Conservation (phyloP, 2,888 invertebrate species). For the Chrysomela aeneicollis region DNA sequence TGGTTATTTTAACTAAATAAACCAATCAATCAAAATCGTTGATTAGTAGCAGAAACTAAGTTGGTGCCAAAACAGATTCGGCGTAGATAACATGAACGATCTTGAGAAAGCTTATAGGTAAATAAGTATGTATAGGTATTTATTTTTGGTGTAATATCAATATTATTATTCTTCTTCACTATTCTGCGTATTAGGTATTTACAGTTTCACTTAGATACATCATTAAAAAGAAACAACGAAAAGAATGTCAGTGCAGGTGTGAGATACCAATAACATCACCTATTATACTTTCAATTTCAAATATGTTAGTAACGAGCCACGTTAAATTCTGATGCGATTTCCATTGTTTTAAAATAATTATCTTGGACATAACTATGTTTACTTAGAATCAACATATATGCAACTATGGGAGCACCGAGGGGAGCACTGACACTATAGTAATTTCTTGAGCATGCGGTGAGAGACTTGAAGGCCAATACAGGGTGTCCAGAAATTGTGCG, state of each 20-base stretch:
- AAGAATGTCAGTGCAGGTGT: slow-evolving; percentile 9
- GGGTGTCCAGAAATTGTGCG: no score
- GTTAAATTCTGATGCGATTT: slow-evolving; percentile 19
- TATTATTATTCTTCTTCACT: background rate
- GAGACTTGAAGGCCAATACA: no score
- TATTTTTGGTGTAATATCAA: background rate
- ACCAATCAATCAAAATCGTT: no score
- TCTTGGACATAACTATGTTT: slow-evolving; percentile 24
- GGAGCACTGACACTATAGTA: slow-evolving; percentile 1
- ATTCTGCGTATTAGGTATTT: slow-evolving; percentile 16
- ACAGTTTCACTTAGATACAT: slow-evolving; percentile 16
- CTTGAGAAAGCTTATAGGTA: no score
- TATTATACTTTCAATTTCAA: slow-evolving; percentile 19
- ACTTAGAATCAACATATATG: slow-evolving; percentile 25
- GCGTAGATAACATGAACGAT: no score
- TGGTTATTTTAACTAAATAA: no score
- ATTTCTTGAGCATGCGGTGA: no score
- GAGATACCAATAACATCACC: slow-evolving; percentile 2
- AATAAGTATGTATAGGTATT: background rate
- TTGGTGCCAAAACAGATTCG: no score
- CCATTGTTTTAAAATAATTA: slow-evolving; percentile 31
- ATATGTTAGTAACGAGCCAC: slow-evolving; percentile 2
- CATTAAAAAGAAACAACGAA: slow-evolving; percentile 22
- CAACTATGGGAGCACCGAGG: slow-evolving; percentile 6
- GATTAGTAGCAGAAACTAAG: no score